Evolutionary conservation across 2,797 vertebrate species (phyloP).

Genomic region (Coluber constrictor): DNA sequence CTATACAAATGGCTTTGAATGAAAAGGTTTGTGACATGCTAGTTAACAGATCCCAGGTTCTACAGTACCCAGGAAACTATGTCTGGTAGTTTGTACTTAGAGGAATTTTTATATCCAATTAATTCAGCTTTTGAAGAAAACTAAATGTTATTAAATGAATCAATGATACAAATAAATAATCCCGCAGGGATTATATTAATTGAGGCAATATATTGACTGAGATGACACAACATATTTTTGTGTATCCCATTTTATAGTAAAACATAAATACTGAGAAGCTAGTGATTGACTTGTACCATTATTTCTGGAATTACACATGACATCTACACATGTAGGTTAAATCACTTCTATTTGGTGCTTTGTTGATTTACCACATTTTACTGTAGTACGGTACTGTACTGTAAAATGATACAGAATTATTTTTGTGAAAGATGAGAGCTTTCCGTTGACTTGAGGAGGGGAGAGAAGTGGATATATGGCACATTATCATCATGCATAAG

Average conservation of each 20-base stretch:
- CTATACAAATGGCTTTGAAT: neutral
- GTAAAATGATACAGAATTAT: neutral
- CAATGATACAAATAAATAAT: constrained; percentile 33
- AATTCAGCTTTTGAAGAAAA: constrained; percentile 19
- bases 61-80: neutral
- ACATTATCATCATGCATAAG: neutral
- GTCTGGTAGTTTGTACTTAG: neutral
- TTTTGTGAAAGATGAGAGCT: neutral
- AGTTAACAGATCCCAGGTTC: neutral
- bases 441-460: neutral
- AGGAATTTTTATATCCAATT: constrained; percentile 10
- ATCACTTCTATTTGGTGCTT: neutral
- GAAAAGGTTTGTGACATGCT: neutral
- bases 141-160: constrained; percentile 25
- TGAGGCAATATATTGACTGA: neutral
- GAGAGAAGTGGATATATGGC: neutral
- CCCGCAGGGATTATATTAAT: neutral
- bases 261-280: neutral
- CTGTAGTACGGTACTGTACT: neutral
- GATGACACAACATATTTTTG: neutral
- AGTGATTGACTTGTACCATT: neutral
- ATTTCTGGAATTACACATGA: neutral
- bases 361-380: neutral
- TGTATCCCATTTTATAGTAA: neutral
- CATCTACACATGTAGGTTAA: neutral